Evolutionary conservation across 2,888 invertebrate species (phyloP).

Genomic region (Athalia rosae): DNA sequence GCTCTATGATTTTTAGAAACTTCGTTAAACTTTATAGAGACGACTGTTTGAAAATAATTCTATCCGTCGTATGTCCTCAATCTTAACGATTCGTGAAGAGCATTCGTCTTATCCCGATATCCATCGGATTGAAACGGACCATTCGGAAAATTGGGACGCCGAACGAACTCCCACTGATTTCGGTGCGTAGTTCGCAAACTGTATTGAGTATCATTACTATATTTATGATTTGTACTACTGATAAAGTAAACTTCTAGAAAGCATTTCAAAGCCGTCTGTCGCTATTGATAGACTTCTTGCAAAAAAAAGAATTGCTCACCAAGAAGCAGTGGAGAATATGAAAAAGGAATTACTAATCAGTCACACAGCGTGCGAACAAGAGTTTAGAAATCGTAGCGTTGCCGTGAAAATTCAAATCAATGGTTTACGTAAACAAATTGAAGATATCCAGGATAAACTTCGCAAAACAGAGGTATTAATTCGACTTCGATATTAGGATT

Average conservation of each 20-base stretch:
- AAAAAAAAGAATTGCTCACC: conserved; percentile 49
- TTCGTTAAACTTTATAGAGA: not conserved
- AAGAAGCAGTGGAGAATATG: conserved; percentile 50
- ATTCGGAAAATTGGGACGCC: conserved; percentile 48
- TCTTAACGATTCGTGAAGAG: not conserved
- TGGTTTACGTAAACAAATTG: conserved; percentile 44
- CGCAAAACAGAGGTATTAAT: conserved; percentile 43
- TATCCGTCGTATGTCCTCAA: not conserved
- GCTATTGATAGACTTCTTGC: conserved; percentile 49
- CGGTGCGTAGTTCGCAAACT: conserved; percentile 37
- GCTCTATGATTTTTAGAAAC: not conserved
- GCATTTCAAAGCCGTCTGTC: conserved; percentile 52
- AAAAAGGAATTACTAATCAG: conserved; percentile 49
- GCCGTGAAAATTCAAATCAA: conserved; percentile 50
- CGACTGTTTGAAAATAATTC: not conserved
- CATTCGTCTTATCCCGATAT: not conserved
- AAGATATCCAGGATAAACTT: conserved; percentile 42
- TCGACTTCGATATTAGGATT: not conserved
- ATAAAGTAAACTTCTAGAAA: conserved; percentile 6
- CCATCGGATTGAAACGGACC: not conserved
- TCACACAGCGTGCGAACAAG: conserved; percentile 46
- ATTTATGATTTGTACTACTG: not conserved
- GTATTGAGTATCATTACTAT: not conserved
- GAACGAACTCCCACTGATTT: conserved; percentile 45
- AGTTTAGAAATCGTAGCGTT: conserved; percentile 48